phyloP scores from a whole-genome alignment of 2,797 vertebrate genomes.

The Darevskia mixta region DNA sequence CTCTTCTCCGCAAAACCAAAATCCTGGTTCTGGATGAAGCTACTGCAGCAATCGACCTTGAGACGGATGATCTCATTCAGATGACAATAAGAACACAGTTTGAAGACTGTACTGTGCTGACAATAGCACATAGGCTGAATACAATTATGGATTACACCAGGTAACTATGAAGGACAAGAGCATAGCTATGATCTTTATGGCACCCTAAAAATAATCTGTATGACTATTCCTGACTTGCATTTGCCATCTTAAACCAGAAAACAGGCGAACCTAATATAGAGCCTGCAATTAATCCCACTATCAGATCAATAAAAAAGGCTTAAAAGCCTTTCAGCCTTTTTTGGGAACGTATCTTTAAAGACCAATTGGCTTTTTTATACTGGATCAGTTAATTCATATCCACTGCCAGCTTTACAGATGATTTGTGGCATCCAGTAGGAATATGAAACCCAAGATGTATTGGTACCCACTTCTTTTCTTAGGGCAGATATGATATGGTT shows the following conservation, averaged over 20 bases:
- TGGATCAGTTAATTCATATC: neutral
- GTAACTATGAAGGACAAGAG: conserved; percentile 68
- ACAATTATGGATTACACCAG: conserved; percentile 98
- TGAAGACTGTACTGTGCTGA: conserved; percentile 93
- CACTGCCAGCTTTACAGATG: neutral
- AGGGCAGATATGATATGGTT: neutral
- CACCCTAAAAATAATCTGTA: neutral
- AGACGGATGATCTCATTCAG: conserved; percentile 97
- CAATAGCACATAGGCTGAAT: conserved; percentile 97
- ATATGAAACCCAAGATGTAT: neutral
- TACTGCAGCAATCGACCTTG: conserved; percentile 93
- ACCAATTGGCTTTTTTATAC: neutral
- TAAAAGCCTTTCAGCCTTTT: neutral
- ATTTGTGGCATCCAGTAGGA: neutral
- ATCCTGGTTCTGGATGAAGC: conserved; percentile 95
- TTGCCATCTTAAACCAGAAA: neutral
- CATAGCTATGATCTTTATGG: neutral
- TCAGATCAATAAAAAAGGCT: neutral
- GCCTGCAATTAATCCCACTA: neutral
- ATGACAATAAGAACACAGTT: conserved; percentile 94
- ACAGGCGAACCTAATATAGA: neutral
- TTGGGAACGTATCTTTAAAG: neutral
- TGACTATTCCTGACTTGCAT: neutral
- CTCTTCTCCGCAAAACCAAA: conserved; percentile 92
- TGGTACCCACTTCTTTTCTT: neutral